Percentiles rank a stretch among this genome's conserved stretches.
These are phyloP conservation scores for Heloderma charlesbogerti DNA, from an alignment of 2,113 vertebrate species.

Conservation along the genomic window DNA sequence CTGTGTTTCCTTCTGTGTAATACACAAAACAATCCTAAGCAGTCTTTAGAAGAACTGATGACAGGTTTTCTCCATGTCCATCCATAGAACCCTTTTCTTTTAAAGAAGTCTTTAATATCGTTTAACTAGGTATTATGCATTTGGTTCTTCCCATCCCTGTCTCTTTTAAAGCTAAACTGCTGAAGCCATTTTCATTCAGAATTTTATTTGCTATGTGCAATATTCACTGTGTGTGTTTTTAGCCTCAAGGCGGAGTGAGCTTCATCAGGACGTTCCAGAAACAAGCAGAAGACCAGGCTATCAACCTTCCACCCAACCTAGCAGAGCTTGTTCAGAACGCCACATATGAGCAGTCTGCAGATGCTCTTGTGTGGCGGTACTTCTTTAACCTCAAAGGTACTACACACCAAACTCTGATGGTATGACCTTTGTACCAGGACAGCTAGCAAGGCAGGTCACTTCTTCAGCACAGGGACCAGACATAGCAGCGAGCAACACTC, in stretches of 20 bases:
- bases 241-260: constrained; percentile 73
- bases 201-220: neutral
- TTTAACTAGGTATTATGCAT: neutral
- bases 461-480: neutral
- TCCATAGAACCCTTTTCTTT: neutral
- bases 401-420: neutral
- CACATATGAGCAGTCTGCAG: constrained; percentile 68
- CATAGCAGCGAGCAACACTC: too few relatives aligned
- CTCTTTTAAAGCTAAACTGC: neutral
- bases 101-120: neutral
- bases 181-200: neutral
- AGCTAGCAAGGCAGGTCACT: neutral
- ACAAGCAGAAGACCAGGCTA: constrained; percentile 65
- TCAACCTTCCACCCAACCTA: constrained; percentile 75
- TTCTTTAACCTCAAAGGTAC: constrained; percentile 78
- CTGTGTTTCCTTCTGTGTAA: neutral
- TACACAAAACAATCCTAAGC: neutral
- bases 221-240: neutral
- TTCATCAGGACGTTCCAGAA: constrained; percentile 77
- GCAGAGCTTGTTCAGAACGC: constrained; percentile 67
- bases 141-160: neutral
- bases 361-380: constrained; percentile 68
- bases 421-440: neutral
- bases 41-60: neutral
- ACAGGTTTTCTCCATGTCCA: neutral